Evolutionary conservation across 2,888 invertebrate genomes (phyloP), one percentile per base, ranked within the genome.

Genomic region (Drosophila yooni): DNA sequence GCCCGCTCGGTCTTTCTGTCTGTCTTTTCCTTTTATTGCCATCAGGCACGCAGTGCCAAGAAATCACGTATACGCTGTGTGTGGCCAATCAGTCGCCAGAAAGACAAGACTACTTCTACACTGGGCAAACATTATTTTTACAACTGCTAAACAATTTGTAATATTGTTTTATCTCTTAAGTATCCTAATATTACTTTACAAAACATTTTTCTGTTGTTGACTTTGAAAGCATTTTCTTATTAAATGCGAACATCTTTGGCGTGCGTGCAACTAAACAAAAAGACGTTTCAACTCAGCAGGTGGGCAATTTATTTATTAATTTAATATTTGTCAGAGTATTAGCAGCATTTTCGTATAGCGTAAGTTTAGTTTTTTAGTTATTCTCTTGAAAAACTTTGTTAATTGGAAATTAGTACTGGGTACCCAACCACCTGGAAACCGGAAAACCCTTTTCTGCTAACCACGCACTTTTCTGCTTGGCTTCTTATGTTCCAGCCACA

Each of bases 51-150:
- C 89, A 85, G 74, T 74, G 69, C 53, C 66, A 59, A 74, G 74
- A 81, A 83, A 90, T 86, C 88, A 90, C 90, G 89, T 88, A 88
- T 88, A 83, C 81, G 81, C 75, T 60, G 65, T 63, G 70, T 80
- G 61, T 70, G 78, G 38, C 71, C 86, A 87, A 79, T 73, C 83
- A 82, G 81, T 68, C 69, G 83, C 70, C 74, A 68, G 50, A 3
- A 34, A 43, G 48, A 62, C 43, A 61, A 66, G 18, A 43, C 18
- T 13, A 11, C 10, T 33, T 66, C 15, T 53, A 34, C 67, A 43
- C 43, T 43, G 13, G 13, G 18, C 29, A n/a, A 43, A 21, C 50
- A 10, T 27, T 18, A 27, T 29, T 18, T 18, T 27, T 2, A 1
- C 0, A 18, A 18, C 18, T 50, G 10, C 0, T 25, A 27, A 6